phyloP scores from a whole-genome alignment of 2,113 vertebrate genomes.

The Silurus glanis region DNA sequence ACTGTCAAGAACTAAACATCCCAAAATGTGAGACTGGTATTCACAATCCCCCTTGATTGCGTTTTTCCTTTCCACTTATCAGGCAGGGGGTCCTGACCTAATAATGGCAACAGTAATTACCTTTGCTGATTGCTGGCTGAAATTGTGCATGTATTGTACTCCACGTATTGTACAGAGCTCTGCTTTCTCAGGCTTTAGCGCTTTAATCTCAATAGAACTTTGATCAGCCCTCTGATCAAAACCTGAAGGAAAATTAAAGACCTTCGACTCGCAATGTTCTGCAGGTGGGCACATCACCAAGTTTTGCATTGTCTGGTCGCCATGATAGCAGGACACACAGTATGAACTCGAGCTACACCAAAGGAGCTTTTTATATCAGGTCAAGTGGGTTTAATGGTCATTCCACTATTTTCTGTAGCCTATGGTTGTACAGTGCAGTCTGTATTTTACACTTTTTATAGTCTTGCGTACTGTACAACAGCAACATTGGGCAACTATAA shows the following conservation, averaged over 20 bases:
- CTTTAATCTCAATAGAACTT: constrained; percentile 73
- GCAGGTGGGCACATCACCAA: constrained; percentile 63
- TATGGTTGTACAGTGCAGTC: no score
- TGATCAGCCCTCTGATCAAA: constrained; percentile 69
- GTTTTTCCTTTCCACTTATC: constrained; percentile 30
- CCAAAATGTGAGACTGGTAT: constrained; percentile 16
- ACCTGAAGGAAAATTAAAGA: constrained; percentile 63
- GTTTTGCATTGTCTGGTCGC: constrained; percentile 34
- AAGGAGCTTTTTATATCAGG: not conserved
- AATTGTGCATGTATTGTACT: constrained; percentile 45
- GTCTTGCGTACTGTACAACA: not conserved
- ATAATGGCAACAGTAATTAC: constrained; percentile 44
- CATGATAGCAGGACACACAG: not conserved
- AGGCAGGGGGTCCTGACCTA: constrained; percentile 29
- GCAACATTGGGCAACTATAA: not conserved
- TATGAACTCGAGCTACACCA: not conserved
- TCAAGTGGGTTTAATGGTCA: not conserved
- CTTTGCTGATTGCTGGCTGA: constrained; percentile 52
- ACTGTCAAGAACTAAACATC: constrained; percentile 14
- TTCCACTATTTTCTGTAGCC: not conserved
- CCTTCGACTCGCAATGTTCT: constrained; percentile 62
- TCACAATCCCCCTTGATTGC: constrained; percentile 27
- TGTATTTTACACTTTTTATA: no score
- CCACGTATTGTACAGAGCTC: constrained; percentile 39
- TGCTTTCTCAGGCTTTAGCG: constrained; percentile 50